Percentiles rank a stretch among this genome's conserved stretches.
These are phyloP conservation scores for Slavum lentiscoides DNA, from an alignment of 2,888 invertebrate species.

Conservation along the genomic window DNA sequence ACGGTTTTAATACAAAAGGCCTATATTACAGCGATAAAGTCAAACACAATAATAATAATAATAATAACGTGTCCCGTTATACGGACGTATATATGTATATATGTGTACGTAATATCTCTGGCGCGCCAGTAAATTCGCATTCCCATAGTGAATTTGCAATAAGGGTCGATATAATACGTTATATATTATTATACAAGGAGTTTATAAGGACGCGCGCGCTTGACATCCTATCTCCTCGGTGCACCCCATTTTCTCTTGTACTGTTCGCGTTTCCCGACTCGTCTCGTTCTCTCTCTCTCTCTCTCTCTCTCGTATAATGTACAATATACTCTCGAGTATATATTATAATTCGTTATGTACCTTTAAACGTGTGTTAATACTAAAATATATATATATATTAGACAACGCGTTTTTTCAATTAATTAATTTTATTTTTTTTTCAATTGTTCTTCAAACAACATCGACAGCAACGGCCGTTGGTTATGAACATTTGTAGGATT, in stretches of 20 bases:
- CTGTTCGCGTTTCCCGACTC: not conserved
- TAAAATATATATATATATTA: too few relatives aligned
- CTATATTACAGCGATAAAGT: constrained; percentile 21
- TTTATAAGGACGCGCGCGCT: not conserved
- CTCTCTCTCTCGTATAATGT: too few relatives aligned
- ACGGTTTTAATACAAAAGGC: constrained; percentile 25
- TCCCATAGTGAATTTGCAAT: constrained; percentile 26
- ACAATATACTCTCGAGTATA: too few relatives aligned
- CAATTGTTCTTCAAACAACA: too few relatives aligned
- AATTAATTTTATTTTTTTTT: too few relatives aligned
- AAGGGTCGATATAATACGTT: constrained; percentile 26
- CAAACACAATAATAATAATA: constrained; percentile 16
- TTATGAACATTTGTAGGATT: too few relatives aligned
- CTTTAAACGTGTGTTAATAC: too few relatives aligned
- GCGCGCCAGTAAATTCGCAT: constrained; percentile 33
- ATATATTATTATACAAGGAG: not conserved
- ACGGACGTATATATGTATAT: not conserved
- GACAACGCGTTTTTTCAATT: too few relatives aligned
- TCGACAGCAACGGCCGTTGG: too few relatives aligned
- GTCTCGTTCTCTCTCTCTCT: too few relatives aligned
- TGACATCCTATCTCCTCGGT: not conserved
- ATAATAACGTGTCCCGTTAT: constrained; percentile 20
- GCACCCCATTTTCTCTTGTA: too few relatives aligned
- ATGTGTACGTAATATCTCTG: not conserved
- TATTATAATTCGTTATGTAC: too few relatives aligned